phyloP scores from a whole-genome alignment of 2,797 vertebrate species.

The Danio choprae region DNA sequence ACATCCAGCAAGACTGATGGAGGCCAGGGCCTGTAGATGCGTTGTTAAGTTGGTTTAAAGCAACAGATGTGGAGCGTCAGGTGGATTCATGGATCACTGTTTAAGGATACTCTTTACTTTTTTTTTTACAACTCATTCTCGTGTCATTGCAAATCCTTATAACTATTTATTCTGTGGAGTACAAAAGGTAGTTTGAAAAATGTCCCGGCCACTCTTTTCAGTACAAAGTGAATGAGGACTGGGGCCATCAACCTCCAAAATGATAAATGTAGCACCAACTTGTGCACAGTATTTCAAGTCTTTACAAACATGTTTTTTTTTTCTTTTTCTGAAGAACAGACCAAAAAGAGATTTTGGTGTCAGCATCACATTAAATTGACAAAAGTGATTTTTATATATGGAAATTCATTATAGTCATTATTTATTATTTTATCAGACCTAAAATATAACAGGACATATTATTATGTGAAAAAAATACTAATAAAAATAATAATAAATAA shows the following conservation, averaged over 20 bases:
- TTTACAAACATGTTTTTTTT: too few species aligned
- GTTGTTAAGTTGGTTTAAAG: background rate
- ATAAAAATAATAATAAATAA: too few species aligned
- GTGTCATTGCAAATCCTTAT: background rate
- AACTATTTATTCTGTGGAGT: background rate
- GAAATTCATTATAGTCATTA: too few species aligned
- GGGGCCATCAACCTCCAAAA: background rate
- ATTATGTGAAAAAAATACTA: too few species aligned
- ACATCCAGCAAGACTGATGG: background rate
- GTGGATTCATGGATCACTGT: slow-evolving; percentile 1
- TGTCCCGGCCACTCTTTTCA: background rate
- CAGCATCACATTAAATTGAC: too few species aligned
- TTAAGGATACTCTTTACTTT: slow-evolving; percentile 1
- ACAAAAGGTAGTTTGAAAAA: slow-evolving; percentile 15
- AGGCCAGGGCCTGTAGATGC: background rate
- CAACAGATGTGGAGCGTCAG: slow-evolving; percentile 1
- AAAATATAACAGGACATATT: too few species aligned
- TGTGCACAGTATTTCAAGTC: background rate
- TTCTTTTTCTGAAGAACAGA: too few species aligned
- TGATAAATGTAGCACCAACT: slow-evolving; percentile 6
- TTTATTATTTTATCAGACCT: too few species aligned
- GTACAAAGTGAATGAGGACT: background rate
- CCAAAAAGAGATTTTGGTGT: too few species aligned
- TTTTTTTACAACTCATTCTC: background rate
- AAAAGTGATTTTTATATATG: too few species aligned